Evolutionary conservation across 2,797 vertebrate species (phyloP).

Genomic region (Gymnothorax javanicus): DNA sequence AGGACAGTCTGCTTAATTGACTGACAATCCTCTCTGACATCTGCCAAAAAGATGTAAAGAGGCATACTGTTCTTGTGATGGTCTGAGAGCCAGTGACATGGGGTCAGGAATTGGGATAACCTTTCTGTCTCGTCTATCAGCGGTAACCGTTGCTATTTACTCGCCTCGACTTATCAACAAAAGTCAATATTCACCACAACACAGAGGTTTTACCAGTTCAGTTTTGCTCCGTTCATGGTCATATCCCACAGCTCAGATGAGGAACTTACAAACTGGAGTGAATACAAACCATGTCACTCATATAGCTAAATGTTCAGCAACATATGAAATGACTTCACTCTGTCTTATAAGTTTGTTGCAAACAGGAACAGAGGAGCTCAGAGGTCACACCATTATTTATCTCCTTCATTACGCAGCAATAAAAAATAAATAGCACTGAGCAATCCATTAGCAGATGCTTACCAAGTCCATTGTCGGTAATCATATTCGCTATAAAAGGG

Average conservation of each 20-base stretch:
- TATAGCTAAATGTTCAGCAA: background rate
- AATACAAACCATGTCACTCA: background rate
- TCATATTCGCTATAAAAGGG: slow-evolving; percentile 6
- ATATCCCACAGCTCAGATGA: background rate
- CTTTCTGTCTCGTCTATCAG: background rate
- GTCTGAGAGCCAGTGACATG: background rate
- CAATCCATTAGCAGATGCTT: slow-evolving; percentile 9
- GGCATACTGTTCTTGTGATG: background rate
- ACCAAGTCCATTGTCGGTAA: background rate
- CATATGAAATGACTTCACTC: background rate
- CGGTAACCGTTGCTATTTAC: background rate
- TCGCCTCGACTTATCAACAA: background rate
- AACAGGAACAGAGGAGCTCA: background rate
- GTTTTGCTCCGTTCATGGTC: background rate
- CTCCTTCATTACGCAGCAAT: slow-evolving; percentile 10
- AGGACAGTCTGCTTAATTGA: background rate
- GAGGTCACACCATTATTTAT: slow-evolving; percentile 16
- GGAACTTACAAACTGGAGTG: background rate
- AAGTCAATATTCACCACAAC: background rate
- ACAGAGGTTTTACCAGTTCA: background rate
- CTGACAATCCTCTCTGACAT: background rate
- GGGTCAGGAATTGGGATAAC: background rate
- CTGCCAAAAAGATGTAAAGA: background rate
- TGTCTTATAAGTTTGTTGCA: background rate
- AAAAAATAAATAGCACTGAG: slow-evolving; percentile 8